These are phyloP conservation scores for Ethmia dodecea DNA, from an alignment of 2,888 invertebrate genomes.

Conservation along the genomic window DNA sequence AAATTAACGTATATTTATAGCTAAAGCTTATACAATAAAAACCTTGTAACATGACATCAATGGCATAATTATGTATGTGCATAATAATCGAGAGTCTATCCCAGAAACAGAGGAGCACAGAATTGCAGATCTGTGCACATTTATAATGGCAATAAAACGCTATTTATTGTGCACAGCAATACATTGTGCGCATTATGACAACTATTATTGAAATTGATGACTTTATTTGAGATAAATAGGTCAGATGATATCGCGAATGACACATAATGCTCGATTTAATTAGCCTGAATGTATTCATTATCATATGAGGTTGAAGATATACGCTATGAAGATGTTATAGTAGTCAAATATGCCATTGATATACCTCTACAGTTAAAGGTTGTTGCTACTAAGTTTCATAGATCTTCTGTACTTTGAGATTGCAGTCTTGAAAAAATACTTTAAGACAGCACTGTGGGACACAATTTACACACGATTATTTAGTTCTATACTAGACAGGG, in stretches of 20 bases:
- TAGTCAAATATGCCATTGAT: too few species aligned
- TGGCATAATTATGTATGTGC: slow-evolving; percentile 13
- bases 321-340: not conserved
- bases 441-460: too few species aligned
- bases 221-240: slow-evolving; percentile 68
- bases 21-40: slow-evolving; percentile 11
- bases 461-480: too few species aligned
- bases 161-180: slow-evolving; percentile 42
- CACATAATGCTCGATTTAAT: slow-evolving; percentile 70
- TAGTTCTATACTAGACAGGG: too few species aligned
- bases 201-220: slow-evolving; percentile 70
- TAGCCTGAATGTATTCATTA: slow-evolving; percentile 64
- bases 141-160: slow-evolving; percentile 45
- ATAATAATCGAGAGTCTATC: slow-evolving; percentile 14
- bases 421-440: too few species aligned
- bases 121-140: slow-evolving; percentile 37
- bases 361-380: too few species aligned
- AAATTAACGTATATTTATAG: too few species aligned
- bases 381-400: too few species aligned
- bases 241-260: slow-evolving; percentile 58
- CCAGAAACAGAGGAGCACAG: slow-evolving; percentile 26
- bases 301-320: slow-evolving; percentile 16
- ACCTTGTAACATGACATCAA: slow-evolving; percentile 15
- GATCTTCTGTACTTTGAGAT: too few species aligned
- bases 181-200: slow-evolving; percentile 57